These are phyloP conservation scores for Tachypleus tridentatus DNA, from an alignment of 1,140 invertebrate genomes.

Conservation along the genomic window DNA sequence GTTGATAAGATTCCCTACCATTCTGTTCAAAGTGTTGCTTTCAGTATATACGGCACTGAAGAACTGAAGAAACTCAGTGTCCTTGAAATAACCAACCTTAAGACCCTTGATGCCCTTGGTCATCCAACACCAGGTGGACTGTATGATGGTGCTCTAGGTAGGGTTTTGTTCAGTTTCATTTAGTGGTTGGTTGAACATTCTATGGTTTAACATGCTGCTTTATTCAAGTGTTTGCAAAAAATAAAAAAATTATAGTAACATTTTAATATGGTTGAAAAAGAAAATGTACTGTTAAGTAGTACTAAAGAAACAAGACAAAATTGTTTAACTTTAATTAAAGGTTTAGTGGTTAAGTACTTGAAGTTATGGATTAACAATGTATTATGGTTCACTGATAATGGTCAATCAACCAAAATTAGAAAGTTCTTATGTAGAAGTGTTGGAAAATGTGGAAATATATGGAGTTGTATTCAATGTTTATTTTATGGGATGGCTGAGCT, in stretches of 20 bases:
- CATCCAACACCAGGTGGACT: constrained; percentile 69
- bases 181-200: background rate
- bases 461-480: no score
- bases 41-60: constrained; percentile 35
- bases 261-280: no score
- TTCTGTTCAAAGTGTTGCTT: constrained; percentile 10
- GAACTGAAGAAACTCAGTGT: constrained; percentile 82
- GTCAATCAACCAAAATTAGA: no score
- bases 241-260: no score
- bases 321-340: background rate
- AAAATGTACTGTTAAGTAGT: background rate
- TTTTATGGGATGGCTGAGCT: no score
- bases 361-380: no score
- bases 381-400: no score
- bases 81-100: constrained; percentile 63
- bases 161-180: constrained; percentile 6
- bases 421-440: no score
- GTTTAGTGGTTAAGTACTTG: no score
- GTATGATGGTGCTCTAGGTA: constrained; percentile 68
- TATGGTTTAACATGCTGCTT: background rate
- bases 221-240: constrained; percentile 7
- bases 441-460: no score
- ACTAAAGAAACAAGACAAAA: background rate
- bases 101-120: constrained; percentile 72
- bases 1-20: background rate